Conservation (phyloP, 2,113 vertebrate genomes). For the Symphodus melops region DNA sequence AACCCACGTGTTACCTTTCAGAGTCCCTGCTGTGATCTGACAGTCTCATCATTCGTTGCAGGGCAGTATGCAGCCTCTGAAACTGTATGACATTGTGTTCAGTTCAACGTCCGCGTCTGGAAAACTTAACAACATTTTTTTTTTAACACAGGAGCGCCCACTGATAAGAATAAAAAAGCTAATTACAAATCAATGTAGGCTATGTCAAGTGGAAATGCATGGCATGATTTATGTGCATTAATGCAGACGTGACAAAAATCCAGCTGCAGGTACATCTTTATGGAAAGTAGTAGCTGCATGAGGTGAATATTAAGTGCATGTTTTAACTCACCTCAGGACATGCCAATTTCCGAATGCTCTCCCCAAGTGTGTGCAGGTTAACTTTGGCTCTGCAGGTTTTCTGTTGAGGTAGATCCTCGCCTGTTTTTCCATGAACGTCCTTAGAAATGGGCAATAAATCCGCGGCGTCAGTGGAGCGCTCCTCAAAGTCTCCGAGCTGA, state of each 20-base stretch:
- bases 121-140: conserved; percentile 17
- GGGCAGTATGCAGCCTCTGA: conserved; percentile 89
- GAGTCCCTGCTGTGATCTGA: conserved; percentile 80
- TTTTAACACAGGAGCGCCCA: conserved; percentile 18
- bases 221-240: not conserved
- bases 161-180: not conserved
- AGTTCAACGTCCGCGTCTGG: conserved; percentile 64
- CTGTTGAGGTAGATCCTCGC: conserved; percentile 82
- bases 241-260: conserved; percentile 1
- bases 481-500: conserved; percentile 83
- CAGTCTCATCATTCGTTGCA: conserved; percentile 88
- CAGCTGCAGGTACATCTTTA: conserved; percentile 10
- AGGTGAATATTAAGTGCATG: conserved; percentile 12
- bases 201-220: conserved; percentile 3
- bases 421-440: conserved; percentile 82
- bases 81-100: conserved; percentile 83
- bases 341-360: conserved; percentile 94
- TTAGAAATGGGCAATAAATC: conserved; percentile 83
- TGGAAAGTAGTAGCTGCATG: not conserved
- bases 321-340: conserved; percentile 91
- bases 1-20: conserved; percentile 82
- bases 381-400: conserved; percentile 90
- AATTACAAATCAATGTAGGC: not conserved
- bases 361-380: conserved; percentile 94
- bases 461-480: conserved; percentile 73